Conservation (phyloP, 2,888 invertebrate species). For the Drosophila pseudotalamancana region DNA sequence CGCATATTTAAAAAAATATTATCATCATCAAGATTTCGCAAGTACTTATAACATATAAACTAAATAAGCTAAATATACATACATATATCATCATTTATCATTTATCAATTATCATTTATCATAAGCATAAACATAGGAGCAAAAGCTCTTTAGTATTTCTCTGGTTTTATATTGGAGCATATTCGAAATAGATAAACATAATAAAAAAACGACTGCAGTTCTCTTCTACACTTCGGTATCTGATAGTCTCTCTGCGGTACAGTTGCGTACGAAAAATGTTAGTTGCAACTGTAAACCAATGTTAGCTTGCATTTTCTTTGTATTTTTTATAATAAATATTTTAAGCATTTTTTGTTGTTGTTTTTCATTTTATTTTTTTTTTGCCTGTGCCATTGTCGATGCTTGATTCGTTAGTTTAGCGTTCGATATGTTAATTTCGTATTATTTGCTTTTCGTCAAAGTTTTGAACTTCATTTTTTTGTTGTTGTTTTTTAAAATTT, state of each 20-base stretch:
- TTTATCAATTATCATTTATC: conserved; percentile 37
- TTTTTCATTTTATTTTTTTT: neutral
- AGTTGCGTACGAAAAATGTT: conserved; percentile 23
- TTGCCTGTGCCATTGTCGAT: conserved; percentile 51
- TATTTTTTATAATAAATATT: conserved; percentile 8
- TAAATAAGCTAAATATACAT: conserved; percentile 76
- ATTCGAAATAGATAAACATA: conserved; percentile 40
- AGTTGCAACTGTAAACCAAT: conserved; percentile 28
- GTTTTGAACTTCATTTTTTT: conserved; percentile 55
- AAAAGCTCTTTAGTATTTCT: conserved; percentile 45
- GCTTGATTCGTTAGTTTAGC: conserved; percentile 62
- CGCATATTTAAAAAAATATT: conserved; percentile 42
- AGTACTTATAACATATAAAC: conserved; percentile 62
- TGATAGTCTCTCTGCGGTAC: conserved; percentile 21
- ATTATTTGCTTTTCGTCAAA: conserved; percentile 53
- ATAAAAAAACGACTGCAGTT: conserved; percentile 39
- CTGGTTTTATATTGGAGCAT: conserved; percentile 61
- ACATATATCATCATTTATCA: conserved; percentile 43
- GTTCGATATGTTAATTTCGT: conserved; percentile 67
- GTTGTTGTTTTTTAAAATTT: conserved; percentile 28
- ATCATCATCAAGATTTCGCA: conserved; percentile 71
- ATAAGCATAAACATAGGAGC: conserved; percentile 45
- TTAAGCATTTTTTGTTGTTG: neutral
- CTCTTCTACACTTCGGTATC: conserved; percentile 33
- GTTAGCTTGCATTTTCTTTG: conserved; percentile 18